phyloP scores from a whole-genome alignment of 2,888 invertebrate genomes.

The Himalopsyche japonica region DNA sequence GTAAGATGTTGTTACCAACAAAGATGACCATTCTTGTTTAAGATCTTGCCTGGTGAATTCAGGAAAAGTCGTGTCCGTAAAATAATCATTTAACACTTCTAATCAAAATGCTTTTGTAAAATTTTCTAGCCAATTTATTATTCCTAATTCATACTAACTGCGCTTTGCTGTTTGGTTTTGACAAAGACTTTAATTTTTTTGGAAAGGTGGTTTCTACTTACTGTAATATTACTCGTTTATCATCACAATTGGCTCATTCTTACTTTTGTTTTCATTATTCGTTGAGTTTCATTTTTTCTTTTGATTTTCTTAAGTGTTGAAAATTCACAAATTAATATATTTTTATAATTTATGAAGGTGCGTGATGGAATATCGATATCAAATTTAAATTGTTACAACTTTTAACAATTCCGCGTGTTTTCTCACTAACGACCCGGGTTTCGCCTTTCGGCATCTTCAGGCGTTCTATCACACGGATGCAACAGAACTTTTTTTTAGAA shows the following conservation, averaged over 20 bases:
- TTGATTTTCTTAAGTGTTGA: neutral
- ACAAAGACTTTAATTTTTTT: neutral
- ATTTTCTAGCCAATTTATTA: neutral
- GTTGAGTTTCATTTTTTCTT: neutral
- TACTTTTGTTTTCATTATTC: neutral
- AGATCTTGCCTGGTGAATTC: neutral
- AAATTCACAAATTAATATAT: neutral
- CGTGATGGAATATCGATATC: no score
- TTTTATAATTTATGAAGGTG: no score
- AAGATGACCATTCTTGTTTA: neutral
- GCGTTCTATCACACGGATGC: no score
- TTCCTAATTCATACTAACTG: neutral
- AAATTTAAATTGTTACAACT: no score
- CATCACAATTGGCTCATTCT: neutral
- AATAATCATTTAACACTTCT: neutral
- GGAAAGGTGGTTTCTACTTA: neutral
- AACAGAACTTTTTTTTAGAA: no score
- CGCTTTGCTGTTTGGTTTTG: neutral
- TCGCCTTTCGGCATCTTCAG: no score
- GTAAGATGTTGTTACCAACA: neutral
- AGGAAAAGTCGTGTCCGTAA: neutral
- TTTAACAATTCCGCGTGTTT: no score
- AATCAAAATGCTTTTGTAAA: neutral
- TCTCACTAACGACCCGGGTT: no score
- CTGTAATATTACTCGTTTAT: neutral